Evolutionary conservation across 2,797 vertebrate genomes (phyloP).

Genomic region (Anomalospiza imberbis): DNA sequence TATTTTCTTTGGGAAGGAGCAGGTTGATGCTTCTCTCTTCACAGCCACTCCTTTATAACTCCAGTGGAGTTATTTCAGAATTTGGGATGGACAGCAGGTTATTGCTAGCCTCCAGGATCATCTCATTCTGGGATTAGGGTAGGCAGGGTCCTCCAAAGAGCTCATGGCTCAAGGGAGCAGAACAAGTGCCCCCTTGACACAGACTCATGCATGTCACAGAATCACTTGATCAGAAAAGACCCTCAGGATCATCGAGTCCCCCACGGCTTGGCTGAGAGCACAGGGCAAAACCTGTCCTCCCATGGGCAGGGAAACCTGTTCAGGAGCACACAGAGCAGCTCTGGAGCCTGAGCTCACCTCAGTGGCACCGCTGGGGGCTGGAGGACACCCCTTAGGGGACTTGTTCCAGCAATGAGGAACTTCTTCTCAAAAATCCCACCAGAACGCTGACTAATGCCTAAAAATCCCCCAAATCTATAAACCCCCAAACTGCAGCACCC

Average conservation of each 20-base stretch:
- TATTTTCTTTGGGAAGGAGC: neutral
- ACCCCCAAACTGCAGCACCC: too few species aligned
- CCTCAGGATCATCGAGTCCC: fast-evolving
- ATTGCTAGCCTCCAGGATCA: neutral
- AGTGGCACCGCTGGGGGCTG: too few species aligned
- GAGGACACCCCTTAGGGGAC: neutral
- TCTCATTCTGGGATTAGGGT: too few species aligned
- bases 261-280: neutral
- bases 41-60: neutral
- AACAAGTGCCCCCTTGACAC: neutral
- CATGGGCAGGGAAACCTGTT: neutral
- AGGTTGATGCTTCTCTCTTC: neutral
- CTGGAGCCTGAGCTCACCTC: neutral
- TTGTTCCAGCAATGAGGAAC: neutral
- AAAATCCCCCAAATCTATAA: neutral
- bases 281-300: neutral
- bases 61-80: neutral
- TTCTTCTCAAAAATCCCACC: neutral
- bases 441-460: neutral
- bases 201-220: fast-evolving
- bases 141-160: neutral
- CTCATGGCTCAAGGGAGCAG: neutral
- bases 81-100: neutral
- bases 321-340: neutral
- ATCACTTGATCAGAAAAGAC: neutral